Base-by-base conservation (phyloP, 2,797 vertebrate species). In the Neosilurus hyrtlii region DNA sequence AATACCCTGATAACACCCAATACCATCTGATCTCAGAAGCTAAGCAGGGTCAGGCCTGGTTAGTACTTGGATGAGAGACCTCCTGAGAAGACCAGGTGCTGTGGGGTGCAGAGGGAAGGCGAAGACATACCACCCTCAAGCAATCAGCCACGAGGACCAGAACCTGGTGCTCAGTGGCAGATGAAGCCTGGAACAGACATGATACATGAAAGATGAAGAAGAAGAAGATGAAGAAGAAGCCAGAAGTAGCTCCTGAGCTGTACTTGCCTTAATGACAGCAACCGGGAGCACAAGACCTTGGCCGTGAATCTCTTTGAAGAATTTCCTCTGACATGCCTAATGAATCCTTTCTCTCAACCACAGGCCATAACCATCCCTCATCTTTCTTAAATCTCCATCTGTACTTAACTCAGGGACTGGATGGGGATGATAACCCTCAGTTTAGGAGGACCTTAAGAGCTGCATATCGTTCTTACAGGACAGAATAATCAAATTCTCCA, bases 401-500 rank as follows among this genome's bases (percentile, higher is more conserved):
- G 71, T 68, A 76, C 79, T 70, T 70, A 26, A 70, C 24, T 70
- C 1, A 63, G 70, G 72, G 71, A 70, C 63, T 67, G 56, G 7
- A 71, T 81, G 26, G 30, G 22, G 78, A 61, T 3, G 26, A 77
- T 56, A 63, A 43, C 66, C 54, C 43, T 63, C 20, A 9, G 65
- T 5, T 20, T 61, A 43, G 71, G 79, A 81, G 51, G 63, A 84
- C 79, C 56, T 76, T 67, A 14, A 73, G 20, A 74, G 56, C 37
- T 15, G 20, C 51, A 49, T 8, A 5, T 52, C 61, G 62, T 9
- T 54, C 15, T 71, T 8, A 3, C 18, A 11, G n/a, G 54, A 52
- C 57, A 77, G 66, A 76, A 81, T 81, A 81, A 84, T 84, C 83
- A 62, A 22, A 70, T 84, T 65, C 24, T 49, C 14, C 30, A 30